Evolutionary conservation across 2,113 vertebrate genomes (phyloP), one percentile per base, ranked within the genome.

Genomic region (Brienomyrus longianalis): DNA sequence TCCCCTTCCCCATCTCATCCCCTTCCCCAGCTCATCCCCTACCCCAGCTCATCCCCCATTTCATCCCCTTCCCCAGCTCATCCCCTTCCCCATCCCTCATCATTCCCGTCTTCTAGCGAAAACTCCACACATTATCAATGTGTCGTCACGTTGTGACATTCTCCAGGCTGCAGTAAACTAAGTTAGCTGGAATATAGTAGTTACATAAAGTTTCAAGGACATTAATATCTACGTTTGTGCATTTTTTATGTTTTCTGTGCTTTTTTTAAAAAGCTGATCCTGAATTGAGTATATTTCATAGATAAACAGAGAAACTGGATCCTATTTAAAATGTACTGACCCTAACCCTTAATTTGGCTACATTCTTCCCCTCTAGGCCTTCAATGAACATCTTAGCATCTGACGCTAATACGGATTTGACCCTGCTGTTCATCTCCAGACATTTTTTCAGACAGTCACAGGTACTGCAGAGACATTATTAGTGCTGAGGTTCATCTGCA

Each of bases 351-450:
- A 21, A 51, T 86, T 48, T 48, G 19, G 10, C 47, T 45, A 5
- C 83, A 86, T 45, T 27, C 8, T 23, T 31, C 47, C 47, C 23
- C 21, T 50, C 83, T n/a, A 51, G 23, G n/a, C 83, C 23, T 15
- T 21, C 39, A 10, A n/a, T 50, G 83, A 15, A 23, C 48, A 54
- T 19, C 47, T 27, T 51, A 51, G 11, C 23, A 27, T 21, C 47
- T 86, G 48, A 13, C 5, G 3, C 15, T 15, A 23, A 23, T 15
- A 17, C 13, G 7, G 52, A 54, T 54, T 52, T 15, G 39, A 31
- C 50, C 50, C 47, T 43, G 27, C 74, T 52, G 50, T 35, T 89
- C 88, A 83, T 89, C 56, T 45, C 21, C 88, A 89, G 50, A 39
- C 51, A 89, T 56, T 39, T 62, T 35, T 54, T 62, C 39, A 74